Conservation (phyloP, 2,888 invertebrate species). For the Chrysina gloriosa region DNA sequence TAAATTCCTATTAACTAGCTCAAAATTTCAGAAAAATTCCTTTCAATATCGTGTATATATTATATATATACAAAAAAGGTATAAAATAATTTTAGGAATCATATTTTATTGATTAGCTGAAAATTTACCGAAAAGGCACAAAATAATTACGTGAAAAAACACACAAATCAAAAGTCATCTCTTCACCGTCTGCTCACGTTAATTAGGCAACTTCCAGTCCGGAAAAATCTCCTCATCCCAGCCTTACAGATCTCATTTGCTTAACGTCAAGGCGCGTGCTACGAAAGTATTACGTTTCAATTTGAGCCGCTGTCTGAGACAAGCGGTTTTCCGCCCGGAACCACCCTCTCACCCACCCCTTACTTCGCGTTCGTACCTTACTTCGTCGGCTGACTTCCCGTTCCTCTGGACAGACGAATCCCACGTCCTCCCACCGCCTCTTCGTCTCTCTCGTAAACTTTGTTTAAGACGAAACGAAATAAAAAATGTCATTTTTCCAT, state of each 20-base stretch:
- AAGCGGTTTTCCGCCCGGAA: constrained; percentile 55
- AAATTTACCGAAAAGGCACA: too few relatives aligned
- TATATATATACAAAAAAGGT: too few relatives aligned
- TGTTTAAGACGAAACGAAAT: constrained; percentile 55
- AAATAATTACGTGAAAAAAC: too few relatives aligned
- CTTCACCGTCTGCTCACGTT: constrained; percentile 28
- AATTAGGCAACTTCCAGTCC: constrained; percentile 33
- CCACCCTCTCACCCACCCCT: background rate
- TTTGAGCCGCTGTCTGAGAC: constrained; percentile 64
- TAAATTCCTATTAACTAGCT: too few relatives aligned
- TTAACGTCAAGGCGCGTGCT: constrained; percentile 51
- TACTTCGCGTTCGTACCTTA: constrained; percentile 63
- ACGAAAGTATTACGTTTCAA: constrained; percentile 60
- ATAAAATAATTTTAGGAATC: too few relatives aligned
- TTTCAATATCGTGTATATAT: too few relatives aligned
- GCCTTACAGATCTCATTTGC: constrained; percentile 47
- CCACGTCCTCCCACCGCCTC: background rate
- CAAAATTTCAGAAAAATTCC: too few relatives aligned
- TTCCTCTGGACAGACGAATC: background rate
- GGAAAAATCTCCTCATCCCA: constrained; percentile 12
- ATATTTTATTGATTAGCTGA: too few relatives aligned
- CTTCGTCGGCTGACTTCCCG: constrained; percentile 44
- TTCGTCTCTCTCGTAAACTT: constrained; percentile 52
- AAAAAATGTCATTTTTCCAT: constrained; percentile 66
- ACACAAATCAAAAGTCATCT: too few relatives aligned